Evolutionary conservation across 2,888 invertebrate species (phyloP), one percentile per base, ranked within the genome.

Genomic region (Harmothoe impar): DNA sequence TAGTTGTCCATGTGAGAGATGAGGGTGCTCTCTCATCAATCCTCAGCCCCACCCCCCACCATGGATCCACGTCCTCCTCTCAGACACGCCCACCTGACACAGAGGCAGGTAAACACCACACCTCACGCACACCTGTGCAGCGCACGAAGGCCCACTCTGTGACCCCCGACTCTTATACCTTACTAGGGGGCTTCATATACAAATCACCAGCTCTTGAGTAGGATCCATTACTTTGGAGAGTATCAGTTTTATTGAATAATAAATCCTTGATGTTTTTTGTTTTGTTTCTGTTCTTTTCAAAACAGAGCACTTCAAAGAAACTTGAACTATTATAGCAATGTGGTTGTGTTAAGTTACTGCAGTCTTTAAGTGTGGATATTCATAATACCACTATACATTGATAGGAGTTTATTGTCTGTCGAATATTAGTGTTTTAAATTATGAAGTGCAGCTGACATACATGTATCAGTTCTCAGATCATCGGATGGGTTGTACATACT

Each of bases 41-140:
- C 72, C 72, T n/a, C n/a, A n/a, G n/a, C n/a, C 62, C 25, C 62
- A 62, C 62, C 62, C n/a, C 62, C 15, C 62, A 62, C 15, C 62
- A 62, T n/a, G 62, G 62, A 62, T 62, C 62, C 62, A 7, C 25
- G 29, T 15, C 29, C 62, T n/a, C 62, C 62, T n/a, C 17, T 29
- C 3, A 29, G 72, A 72, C 72, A 72, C 72, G 72, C 72, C 72
- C 72, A 25, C 72, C 72, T 29, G 62, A 62, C 62, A 62, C 12
- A 62, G 23, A 5, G 3, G n/a, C 62, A n/a, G 62, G 7, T 20
- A 62, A n/a, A n/a, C 62, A 62, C 1, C 62, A 62, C 62, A 62
- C 62, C 62, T 62, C 62, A 62, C 62, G 62, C 62, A 62, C 62
- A 62, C 62, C 62, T 62, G 62, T 62, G 20, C 62, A 62, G n/a